Evolutionary conservation across 2,797 vertebrate species (phyloP), one percentile per base, ranked within the genome.

Genomic region (Thripadectes ignobilis): DNA sequence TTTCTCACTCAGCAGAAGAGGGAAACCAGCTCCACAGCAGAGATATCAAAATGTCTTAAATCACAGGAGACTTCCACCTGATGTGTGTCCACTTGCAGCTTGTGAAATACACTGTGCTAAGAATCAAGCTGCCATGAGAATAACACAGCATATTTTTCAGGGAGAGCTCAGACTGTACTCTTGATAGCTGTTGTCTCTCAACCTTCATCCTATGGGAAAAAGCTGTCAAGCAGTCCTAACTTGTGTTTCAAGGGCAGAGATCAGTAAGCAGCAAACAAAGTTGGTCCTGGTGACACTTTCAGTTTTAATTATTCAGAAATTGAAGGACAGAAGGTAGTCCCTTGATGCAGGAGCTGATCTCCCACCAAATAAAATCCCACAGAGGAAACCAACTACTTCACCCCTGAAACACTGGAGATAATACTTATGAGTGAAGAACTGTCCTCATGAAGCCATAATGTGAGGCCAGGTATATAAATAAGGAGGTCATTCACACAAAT

Each of bases 351-450:
- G 58, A 67, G 51, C 45, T 26, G 32, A 57, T 23, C 26, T 61
- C 14, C 14, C 26, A 52, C 36, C 6, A 73, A 81, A 68, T 27
- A 80, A 46, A 66, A 38, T 43, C 34, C 48, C 30, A 23, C 17
- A 61, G n/a, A 43, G 13, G 24, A 79, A 92, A 66, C 5, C 30
- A 59, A 38, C 6, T 82, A 26, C 43, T 86, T 54, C 7, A 43
- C 29, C 16, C 5, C 4, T 0, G 0, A 73, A 23, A 18, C 8
- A 72, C 39, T 2, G 1, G 58, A 68, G n/a, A 32, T 14, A 68
- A 36, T 14, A 54, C 4, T 46, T 74, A 17, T 49, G 52, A 73
- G 36, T 36, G 39, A 73, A 77, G 49, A 83, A 30, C 10, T 43
- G 10, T 36, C 51, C 29, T 39, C 41, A 45, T 1, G 0, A 65